Evolutionary conservation across 1,140 invertebrate genomes (phyloP).

Genomic region (Aporrectodea caliginosa): DNA sequence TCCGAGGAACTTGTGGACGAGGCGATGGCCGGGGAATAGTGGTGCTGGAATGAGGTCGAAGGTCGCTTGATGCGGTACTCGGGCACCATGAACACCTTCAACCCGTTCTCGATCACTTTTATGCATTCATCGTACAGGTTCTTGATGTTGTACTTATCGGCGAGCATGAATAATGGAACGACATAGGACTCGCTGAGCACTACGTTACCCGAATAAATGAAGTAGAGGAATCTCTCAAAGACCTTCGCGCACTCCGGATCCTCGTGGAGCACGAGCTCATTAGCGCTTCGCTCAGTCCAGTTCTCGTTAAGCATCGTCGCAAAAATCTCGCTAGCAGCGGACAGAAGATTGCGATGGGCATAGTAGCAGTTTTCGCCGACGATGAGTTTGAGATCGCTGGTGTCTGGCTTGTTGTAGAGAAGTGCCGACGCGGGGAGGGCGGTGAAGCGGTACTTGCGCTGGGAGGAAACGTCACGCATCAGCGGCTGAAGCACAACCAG

Average conservation of each 20-base stretch:
- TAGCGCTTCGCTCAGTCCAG: slow-evolving; percentile 21
- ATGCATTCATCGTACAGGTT: slow-evolving; percentile 27
- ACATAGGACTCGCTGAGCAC: slow-evolving; percentile 25
- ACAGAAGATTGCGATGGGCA: slow-evolving; percentile 27
- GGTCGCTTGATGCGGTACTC: neutral
- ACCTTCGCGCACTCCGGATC: slow-evolving; percentile 30
- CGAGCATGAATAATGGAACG: slow-evolving; percentile 29
- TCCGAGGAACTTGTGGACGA: neutral
- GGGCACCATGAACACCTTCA: slow-evolving; percentile 31
- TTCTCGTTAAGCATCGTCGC: slow-evolving; percentile 23
- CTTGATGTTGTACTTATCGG: slow-evolving; percentile 31
- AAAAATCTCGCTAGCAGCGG: slow-evolving; percentile 31
- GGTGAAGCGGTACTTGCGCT: slow-evolving; percentile 20
- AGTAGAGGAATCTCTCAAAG: slow-evolving; percentile 32
- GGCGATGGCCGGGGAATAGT: no score
- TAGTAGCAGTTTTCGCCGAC: slow-evolving; percentile 26
- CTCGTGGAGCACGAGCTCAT: slow-evolving; percentile 15
- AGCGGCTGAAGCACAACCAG: slow-evolving; percentile 27
- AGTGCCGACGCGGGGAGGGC: slow-evolving; percentile 21
- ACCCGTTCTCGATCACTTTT: slow-evolving; percentile 31
- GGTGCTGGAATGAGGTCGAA: neutral
- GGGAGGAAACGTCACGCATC: slow-evolving; percentile 17
- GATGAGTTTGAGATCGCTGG: slow-evolving; percentile 25
- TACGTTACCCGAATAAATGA: slow-evolving; percentile 30
- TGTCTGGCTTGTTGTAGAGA: slow-evolving; percentile 28